These are phyloP conservation scores for Chesias legatella DNA, from an alignment of 2,888 invertebrate species.

Conservation along the genomic window DNA sequence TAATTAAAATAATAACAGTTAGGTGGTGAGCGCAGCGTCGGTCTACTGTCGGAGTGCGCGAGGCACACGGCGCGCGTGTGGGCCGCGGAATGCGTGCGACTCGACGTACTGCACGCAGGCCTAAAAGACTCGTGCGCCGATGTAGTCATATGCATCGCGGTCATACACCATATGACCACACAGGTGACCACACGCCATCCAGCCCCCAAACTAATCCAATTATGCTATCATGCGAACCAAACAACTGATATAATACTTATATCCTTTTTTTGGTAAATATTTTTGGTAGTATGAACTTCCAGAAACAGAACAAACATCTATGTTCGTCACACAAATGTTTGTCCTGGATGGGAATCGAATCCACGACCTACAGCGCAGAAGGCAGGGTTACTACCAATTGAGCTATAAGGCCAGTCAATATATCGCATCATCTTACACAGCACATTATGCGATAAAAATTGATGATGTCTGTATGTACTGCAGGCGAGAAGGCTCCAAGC, in stretches of 20 bases:
- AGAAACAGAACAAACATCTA: too few relatives aligned
- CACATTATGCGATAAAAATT: too few relatives aligned
- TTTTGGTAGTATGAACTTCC: too few relatives aligned
- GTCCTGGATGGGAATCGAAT: too few relatives aligned
- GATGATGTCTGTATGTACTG: constrained; percentile 30
- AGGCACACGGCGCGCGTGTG: constrained; percentile 21
- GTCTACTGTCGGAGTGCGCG: constrained; percentile 52
- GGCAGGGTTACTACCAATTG: too few relatives aligned
- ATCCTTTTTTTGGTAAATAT: too few relatives aligned
- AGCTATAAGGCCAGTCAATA: too few relatives aligned
- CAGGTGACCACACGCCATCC: constrained; percentile 60
- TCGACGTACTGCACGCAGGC: constrained; percentile 89
- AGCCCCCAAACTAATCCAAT: neutral
- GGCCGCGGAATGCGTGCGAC: constrained; percentile 85
- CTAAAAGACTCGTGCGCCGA: constrained; percentile 86
- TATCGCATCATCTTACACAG: too few relatives aligned
- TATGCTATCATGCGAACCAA: too few relatives aligned
- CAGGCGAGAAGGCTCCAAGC: constrained; percentile 88
- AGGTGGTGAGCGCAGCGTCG: constrained; percentile 83
- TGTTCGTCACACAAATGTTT: too few relatives aligned
- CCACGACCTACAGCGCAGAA: too few relatives aligned
- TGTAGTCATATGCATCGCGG: constrained; percentile 95
- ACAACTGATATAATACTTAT: too few relatives aligned
- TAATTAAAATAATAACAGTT: constrained; percentile 84
- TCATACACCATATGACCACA: constrained; percentile 96